Conservation (phyloP, 2,888 invertebrate genomes). For the Brenthis hecate region DNA sequence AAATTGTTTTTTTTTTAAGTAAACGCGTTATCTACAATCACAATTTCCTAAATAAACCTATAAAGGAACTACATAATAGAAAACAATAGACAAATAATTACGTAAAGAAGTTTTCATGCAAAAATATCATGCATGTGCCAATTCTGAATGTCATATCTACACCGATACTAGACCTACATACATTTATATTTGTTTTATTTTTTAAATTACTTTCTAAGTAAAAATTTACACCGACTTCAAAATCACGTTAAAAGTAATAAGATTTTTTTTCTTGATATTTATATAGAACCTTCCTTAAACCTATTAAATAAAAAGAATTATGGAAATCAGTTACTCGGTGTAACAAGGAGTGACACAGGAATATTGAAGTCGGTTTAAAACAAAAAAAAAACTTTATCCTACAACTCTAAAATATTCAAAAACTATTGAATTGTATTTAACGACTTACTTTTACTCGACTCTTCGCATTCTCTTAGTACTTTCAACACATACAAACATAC, state of each 20-base stretch:
- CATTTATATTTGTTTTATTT: no score
- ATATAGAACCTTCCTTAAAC: no score
- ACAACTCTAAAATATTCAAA: neutral
- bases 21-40: neutral
- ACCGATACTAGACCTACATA: neutral
- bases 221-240: no score
- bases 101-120: slow-evolving; percentile 2
- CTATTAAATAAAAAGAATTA: no score
- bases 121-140: slow-evolving; percentile 11
- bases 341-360: no score
- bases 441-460: slow-evolving; percentile 55
- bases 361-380: no score
- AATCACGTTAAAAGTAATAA: no score
- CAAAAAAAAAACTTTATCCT: neutral
- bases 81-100: neutral
- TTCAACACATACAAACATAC: slow-evolving; percentile 56
- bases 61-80: neutral
- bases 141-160: neutral
- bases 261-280: no score
- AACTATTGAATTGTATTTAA: neutral
- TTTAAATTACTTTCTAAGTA: no score
- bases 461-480: slow-evolving; percentile 58
- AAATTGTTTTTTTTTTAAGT: no score
- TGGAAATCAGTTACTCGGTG: no score
- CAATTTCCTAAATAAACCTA: neutral